Base-by-base conservation (phyloP, 2,888 invertebrate genomes). In the Trissonchulus latispiculum region DNA sequence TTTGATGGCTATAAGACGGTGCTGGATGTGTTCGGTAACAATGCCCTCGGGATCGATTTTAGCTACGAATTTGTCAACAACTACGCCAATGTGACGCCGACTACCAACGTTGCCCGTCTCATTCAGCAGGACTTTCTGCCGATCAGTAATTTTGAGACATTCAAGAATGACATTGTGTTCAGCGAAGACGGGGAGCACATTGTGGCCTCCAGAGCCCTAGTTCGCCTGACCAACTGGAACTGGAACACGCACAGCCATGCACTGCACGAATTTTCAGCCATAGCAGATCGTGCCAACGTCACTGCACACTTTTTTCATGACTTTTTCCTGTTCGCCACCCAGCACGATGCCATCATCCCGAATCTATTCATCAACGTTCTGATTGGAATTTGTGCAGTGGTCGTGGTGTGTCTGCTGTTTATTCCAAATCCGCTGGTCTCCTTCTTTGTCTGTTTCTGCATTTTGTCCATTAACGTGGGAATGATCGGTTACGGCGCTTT, bases 401-500 rank as follows among this genome's bases (percentile, higher is more conserved):
- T 64, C 15, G 66, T 28, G 28, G 66, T 64, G 8, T 29, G 32
- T 29, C 35, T 64, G 35, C 66, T 64, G 8, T 64, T 64, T 29
- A 64, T 64, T 33, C 66, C 66, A 15, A 32, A 29, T 64, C 66
- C 66, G 8, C 8, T 64, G 8, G 35, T 64, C 8, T 64, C 66
- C 28, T 15, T 64, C 8, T 15, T 29, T 29, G 66, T 64, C 32
- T 64, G 66, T n/a, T 29, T 33, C 8, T 64, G 32, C 32, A 32
- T 64, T 32, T 32, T 64, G 31, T 64, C 66, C 31, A 64, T 64
- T 32, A 64, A 64, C 28, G 31, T 32, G 32, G 66, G 66, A 64
- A 64, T 64, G 32, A 64, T 64, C 8, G 66, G 66, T 29, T 64
- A 64, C n/a, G 66, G 66, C 66, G 31, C 66, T 8, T 33, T 15